Percentiles rank a stretch among this genome's conserved stretches.
These are phyloP conservation scores for Baronia brevicornis DNA, from an alignment of 2,888 invertebrate species.

Conservation along the genomic window DNA sequence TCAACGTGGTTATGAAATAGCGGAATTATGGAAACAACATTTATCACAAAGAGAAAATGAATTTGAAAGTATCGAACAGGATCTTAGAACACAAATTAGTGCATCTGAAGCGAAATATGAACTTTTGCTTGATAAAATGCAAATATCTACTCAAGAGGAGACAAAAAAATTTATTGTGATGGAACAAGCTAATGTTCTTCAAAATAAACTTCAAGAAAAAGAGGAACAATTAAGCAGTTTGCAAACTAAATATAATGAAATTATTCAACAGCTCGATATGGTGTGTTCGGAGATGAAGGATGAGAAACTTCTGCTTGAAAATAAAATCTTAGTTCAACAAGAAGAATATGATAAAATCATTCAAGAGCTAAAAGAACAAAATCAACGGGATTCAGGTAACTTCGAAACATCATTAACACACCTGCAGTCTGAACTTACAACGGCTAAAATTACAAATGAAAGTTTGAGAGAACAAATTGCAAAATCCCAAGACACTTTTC, in stretches of 20 bases:
- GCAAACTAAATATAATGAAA: slow-evolving; percentile 59
- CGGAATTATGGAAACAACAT: slow-evolving; percentile 82
- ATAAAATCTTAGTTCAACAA: slow-evolving; percentile 57
- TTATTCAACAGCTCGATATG: slow-evolving; percentile 53
- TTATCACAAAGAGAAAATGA: slow-evolving; percentile 78
- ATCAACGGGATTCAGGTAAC: slow-evolving; percentile 29
- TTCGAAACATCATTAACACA: slow-evolving; percentile 36
- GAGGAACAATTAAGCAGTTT: slow-evolving; percentile 54
- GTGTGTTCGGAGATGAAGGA: slow-evolving; percentile 65
- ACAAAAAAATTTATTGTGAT: slow-evolving; percentile 54
- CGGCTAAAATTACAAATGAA: slow-evolving; percentile 35
- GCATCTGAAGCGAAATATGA: slow-evolving; percentile 67
- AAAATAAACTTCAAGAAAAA: slow-evolving; percentile 62
- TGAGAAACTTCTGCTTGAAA: slow-evolving; percentile 58
- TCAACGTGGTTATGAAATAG: slow-evolving; percentile 80
- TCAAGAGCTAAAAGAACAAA: slow-evolving; percentile 38
- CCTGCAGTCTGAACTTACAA: slow-evolving; percentile 38
- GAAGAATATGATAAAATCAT: slow-evolving; percentile 61
- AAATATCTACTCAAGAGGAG: slow-evolving; percentile 64
- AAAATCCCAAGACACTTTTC: slow-evolving; percentile 31
- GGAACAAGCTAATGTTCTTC: slow-evolving; percentile 57
- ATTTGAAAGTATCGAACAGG: slow-evolving; percentile 69
- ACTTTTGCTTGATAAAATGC: slow-evolving; percentile 58
- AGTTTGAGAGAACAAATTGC: slow-evolving; percentile 37
- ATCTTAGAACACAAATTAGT: slow-evolving; percentile 67